Evolutionary conservation across 2,113 vertebrate genomes (phyloP), one percentile per base, ranked within the genome.

Genomic region (Xenopus laevis): DNA sequence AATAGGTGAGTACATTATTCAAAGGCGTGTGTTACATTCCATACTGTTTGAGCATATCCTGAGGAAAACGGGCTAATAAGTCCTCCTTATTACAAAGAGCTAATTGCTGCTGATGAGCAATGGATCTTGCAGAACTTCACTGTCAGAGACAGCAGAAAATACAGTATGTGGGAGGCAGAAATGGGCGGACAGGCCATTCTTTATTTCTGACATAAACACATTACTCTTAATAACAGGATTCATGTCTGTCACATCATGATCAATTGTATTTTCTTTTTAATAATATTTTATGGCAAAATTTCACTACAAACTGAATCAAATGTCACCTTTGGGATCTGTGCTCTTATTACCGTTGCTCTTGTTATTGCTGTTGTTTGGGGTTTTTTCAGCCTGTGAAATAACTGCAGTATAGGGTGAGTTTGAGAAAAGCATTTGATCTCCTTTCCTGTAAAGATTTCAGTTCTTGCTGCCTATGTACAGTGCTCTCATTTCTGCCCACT

Each of bases 181-280:
- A 27, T 63, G 67, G 15, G 10, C 30, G 61, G 58, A 16, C 18
- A 15, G 45, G 47, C 47, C 23, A 55, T 64, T 72, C 30, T 72
- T 72, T 72, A 63, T 13, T 13, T 33, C 46, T 63, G 71, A 63
- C 47, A 63, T 47, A 71, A 71, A 62, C 18, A 59, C 70, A 62
- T 63, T 62, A 63, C 40, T 61, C 72, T 68, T 68, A 59, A 61
- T 74, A 61, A 68, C 17, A 23, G 45, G 46, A 33, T 68, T 50
- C 45, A 46, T 55, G 30, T 23, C 47, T 65, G 33, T 62, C 46
- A 60, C 50, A 73, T 16, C 52, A 47, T 66, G 40, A 67, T 74
- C 44, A 23, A 73, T 50, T 45, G 62, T 33, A 23, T 23, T 63
- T 68, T 71, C 33, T 71, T 23, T 40, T 59, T 52, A 60, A 61